A percentile compares a stretch with the other conserved stretches of the same genome.
Evolutionary conservation across 2,797 vertebrate species (phyloP).

Genomic region (Craterocephalus amniculus): DNA sequence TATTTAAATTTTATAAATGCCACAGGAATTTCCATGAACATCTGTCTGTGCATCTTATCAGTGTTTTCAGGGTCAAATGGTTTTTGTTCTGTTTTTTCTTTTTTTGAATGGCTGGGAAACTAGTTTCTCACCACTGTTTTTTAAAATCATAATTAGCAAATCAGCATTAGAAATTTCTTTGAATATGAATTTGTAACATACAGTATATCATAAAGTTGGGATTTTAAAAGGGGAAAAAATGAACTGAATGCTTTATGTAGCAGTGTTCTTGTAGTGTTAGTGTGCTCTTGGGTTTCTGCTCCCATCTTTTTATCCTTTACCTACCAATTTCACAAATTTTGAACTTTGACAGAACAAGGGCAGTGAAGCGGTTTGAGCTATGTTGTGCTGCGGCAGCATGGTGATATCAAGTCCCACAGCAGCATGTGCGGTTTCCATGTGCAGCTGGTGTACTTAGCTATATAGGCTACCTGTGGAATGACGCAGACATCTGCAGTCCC

Average conservation of each 20-base stretch:
- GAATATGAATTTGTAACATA: not conserved
- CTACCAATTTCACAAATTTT: constrained; percentile 11
- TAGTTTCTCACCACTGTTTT: constrained; percentile 14
- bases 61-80: constrained; percentile 19
- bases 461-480: constrained; percentile 44
- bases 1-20: constrained; percentile 3
- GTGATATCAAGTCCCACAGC: constrained; percentile 48
- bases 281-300: not conserved
- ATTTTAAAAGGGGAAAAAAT: not conserved
- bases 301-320: constrained; percentile 16
- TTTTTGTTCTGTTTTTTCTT: not conserved
- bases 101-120: constrained; percentile 22
- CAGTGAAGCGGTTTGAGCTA: constrained; percentile 25
- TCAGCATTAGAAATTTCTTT: constrained; percentile 12
- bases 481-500: constrained; percentile 48
- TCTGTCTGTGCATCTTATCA: constrained; percentile 29
- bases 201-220: not conserved
- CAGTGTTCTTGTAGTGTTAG: not conserved
- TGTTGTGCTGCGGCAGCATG: constrained; percentile 12
- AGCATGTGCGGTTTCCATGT: constrained; percentile 24
- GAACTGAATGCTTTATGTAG: not conserved
- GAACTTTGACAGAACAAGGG: constrained; percentile 41
- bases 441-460: constrained; percentile 43
- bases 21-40: constrained; percentile 8
- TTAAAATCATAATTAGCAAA: too few species aligned